Evolutionary conservation across 2,888 invertebrate species (phyloP).

Genomic region (Apotomis capreana): DNA sequence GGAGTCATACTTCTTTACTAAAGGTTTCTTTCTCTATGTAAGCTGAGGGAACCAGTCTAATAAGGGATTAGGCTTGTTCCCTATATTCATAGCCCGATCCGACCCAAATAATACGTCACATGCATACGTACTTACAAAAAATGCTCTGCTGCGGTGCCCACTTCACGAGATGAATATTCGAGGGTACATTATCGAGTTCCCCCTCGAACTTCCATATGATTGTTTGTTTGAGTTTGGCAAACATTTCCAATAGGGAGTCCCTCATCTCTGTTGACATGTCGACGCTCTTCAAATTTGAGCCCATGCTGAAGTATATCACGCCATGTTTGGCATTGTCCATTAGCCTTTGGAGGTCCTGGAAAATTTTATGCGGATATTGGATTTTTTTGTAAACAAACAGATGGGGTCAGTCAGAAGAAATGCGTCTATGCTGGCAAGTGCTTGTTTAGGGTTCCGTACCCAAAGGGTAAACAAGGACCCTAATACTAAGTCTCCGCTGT

Average conservation of each 20-base stretch:
- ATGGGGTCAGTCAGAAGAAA: no score
- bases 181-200: slow-evolving; percentile 37
- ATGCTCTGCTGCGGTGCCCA: slow-evolving; percentile 44
- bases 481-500: no score
- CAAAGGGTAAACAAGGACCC: no score
- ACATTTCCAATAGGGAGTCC: slow-evolving; percentile 35
- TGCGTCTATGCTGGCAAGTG: no score
- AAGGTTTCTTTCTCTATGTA: no score
- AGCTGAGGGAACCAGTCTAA: no score
- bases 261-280: slow-evolving; percentile 60
- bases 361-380: slow-evolving; percentile 30
- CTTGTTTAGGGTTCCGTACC: no score
- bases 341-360: slow-evolving; percentile 65
- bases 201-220: slow-evolving; percentile 44
- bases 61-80: no score
- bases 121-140: slow-evolving; percentile 47
- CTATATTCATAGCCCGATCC: no score
- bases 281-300: slow-evolving; percentile 56
- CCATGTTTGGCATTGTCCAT: slow-evolving; percentile 60
- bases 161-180: slow-evolving; percentile 41
- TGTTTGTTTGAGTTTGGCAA: slow-evolving; percentile 39
- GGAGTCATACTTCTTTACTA: no score
- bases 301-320: slow-evolving; percentile 66
- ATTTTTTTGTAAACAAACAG: no score
- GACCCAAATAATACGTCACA: neutral